Conservation (phyloP, 2,113 vertebrate species). For the Urocitellus parryii region DNA sequence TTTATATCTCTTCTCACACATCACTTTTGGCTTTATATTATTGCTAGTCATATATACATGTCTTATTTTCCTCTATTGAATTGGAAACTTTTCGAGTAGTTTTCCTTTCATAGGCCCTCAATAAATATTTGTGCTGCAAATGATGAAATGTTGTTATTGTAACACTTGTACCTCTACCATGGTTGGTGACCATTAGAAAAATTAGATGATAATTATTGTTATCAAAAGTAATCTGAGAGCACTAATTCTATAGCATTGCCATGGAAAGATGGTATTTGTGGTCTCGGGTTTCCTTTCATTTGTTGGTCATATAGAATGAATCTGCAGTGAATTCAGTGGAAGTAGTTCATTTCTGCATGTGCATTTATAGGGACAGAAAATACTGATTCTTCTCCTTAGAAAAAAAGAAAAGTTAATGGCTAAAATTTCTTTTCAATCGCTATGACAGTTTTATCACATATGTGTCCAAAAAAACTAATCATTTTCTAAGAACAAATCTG, state of each 20-base stretch:
- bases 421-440: slow-evolving; percentile 58
- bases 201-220: slow-evolving; percentile 5
- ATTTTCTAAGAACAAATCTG: slow-evolving; percentile 67
- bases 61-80: not conserved
- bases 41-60: not conserved
- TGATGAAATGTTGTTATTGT: slow-evolving; percentile 12
- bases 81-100: not conserved
- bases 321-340: not conserved
- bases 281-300: not conserved
- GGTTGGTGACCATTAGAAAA: slow-evolving; percentile 32
- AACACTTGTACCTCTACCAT: not conserved
- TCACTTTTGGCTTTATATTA: not conserved
- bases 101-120: not conserved
- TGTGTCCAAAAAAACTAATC: slow-evolving; percentile 33
- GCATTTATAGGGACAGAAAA: slow-evolving; percentile 41
- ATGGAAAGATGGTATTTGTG: not conserved
- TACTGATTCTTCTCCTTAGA: slow-evolving; percentile 19
- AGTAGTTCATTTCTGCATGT: not conserved
- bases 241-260: not conserved
- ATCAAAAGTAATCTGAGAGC: slow-evolving; percentile 29
- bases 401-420: slow-evolving; percentile 52
- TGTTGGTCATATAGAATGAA: not conserved
- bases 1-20: not conserved
- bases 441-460: slow-evolving; percentile 55
- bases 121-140: slow-evolving; percentile 3